phyloP scores from a whole-genome alignment of 2,797 vertebrate species.

The Percopsis omiscomaycus region DNA sequence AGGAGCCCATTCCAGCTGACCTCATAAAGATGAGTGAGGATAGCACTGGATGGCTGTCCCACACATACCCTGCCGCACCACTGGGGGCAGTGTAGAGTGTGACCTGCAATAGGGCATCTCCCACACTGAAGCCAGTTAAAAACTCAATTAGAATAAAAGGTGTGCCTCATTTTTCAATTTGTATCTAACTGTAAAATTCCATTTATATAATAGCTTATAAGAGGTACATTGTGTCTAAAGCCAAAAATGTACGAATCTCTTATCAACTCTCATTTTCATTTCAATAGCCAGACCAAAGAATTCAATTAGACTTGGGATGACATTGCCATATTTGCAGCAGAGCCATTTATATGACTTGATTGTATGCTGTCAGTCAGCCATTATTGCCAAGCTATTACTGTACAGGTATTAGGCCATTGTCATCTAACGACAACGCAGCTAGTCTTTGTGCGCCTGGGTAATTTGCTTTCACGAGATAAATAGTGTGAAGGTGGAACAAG shows the following conservation, averaged over 20 bases:
- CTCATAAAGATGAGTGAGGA: constrained; percentile 46
- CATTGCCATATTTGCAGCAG: constrained; percentile 46
- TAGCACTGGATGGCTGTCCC: constrained; percentile 16
- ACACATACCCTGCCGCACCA: neutral
- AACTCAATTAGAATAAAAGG: too few species aligned
- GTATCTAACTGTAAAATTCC: too few species aligned
- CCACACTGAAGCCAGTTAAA: too few species aligned
- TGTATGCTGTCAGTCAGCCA: constrained; percentile 59
- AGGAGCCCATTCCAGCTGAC: constrained; percentile 50
- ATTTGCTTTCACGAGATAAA: constrained; percentile 55
- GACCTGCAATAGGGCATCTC: constrained; percentile 16
- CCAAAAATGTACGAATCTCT: constrained; percentile 37
- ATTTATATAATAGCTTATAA: too few species aligned
- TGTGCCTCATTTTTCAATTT: too few species aligned
- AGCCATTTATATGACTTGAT: constrained; percentile 9
- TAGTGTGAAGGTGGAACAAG: constrained; percentile 39
- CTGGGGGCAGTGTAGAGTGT: constrained; percentile 14
- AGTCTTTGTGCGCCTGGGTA: constrained; percentile 42
- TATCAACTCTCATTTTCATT: constrained; percentile 60
- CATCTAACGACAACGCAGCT: constrained; percentile 49
- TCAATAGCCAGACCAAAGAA: constrained; percentile 63
- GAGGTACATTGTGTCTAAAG: too few species aligned
- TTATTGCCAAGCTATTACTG: constrained; percentile 59
- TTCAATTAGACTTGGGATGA: constrained; percentile 50
- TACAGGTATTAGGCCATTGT: constrained; percentile 48